Base-by-base conservation (phyloP, 2,113 vertebrate genomes). In the Heptranchias perlo region DNA sequence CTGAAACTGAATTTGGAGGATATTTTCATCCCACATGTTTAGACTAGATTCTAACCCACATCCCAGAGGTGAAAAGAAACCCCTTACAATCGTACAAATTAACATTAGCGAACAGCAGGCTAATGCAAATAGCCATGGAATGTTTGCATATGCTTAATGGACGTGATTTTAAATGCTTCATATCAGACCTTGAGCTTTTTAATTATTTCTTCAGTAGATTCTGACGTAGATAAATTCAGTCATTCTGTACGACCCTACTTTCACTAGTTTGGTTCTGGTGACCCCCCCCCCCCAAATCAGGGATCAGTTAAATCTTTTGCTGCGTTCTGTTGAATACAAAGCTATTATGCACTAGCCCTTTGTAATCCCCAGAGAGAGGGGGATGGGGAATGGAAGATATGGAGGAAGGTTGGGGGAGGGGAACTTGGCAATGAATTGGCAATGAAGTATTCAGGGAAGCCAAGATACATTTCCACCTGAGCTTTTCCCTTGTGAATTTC, bases 341-440 rank as follows among this genome's bases (percentile, higher is more conserved):
- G 94, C 94, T 95, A 95, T 95, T 95, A 95, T 67, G 64, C 94
- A 69, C 52, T n/a, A 49, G 94, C 62, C 65, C 64, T 69, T 95
- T 95, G 94, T 52, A 95, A 95, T 69, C 94, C 94, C 94, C 44
- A 69, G 94, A 52, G 94, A 49, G 65, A 1, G 94, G 94, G 94
- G 92, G 92, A 94, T 44, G 92, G 62, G n/a, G 92, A 65, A 16
- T 64, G 92, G 62, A 94, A 65, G 61, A 94, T 21, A 94, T 65
- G 92, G 92, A 94, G 62, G 94, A 69, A 49, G 94, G 94, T 3
- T 31, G 65, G 65, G 92, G 94, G 94, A 95, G 65, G 94, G 94
- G 64, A 31, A 52, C 94, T 95, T 73, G 94, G 65, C 94, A 95
- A 69, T 95, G 64, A 95, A 95, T 91, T 91, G 87, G 52, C 87